phyloP scores from a whole-genome alignment of 2,888 invertebrate genomes.

The Eueremaeus valkanovi region DNA sequence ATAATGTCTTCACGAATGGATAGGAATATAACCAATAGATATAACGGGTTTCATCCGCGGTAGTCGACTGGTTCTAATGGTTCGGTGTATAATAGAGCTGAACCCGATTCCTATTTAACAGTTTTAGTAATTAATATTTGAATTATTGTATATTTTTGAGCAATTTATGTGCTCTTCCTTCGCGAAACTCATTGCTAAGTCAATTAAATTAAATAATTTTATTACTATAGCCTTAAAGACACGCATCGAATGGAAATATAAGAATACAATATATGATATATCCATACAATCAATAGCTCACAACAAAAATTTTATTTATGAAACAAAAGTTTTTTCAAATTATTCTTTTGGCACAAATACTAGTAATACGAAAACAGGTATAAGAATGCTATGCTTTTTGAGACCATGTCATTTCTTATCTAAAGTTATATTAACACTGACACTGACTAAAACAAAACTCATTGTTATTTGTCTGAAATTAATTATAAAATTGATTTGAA shows the following conservation, averaged over 20 bases:
- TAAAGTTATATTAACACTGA: no score
- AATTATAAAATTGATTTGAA: background rate
- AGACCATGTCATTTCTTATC: no score
- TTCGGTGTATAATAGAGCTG: no score
- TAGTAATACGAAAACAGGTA: background rate
- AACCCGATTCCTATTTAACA: no score
- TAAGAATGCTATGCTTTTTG: background rate
- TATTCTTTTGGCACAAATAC: background rate
- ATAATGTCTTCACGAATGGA: background rate
- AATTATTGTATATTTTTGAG: background rate
- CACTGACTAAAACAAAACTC: background rate
- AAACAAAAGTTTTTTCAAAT: no score
- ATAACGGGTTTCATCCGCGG: conserved; percentile 8
- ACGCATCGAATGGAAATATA: no score
- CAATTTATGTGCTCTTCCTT: background rate
- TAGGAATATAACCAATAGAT: conserved; percentile 26
- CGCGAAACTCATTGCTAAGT: conserved; percentile 19
- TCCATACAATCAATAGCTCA: background rate
- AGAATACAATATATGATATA: background rate
- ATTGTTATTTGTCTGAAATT: background rate
- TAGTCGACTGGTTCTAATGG: background rate
- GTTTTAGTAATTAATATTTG: background rate
- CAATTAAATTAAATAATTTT: conserved; percentile 15
- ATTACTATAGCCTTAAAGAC: background rate
- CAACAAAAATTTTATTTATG: no score